Evolutionary conservation across 2,888 invertebrate species (phyloP).

Genomic region (Drosophila atripex): DNA sequence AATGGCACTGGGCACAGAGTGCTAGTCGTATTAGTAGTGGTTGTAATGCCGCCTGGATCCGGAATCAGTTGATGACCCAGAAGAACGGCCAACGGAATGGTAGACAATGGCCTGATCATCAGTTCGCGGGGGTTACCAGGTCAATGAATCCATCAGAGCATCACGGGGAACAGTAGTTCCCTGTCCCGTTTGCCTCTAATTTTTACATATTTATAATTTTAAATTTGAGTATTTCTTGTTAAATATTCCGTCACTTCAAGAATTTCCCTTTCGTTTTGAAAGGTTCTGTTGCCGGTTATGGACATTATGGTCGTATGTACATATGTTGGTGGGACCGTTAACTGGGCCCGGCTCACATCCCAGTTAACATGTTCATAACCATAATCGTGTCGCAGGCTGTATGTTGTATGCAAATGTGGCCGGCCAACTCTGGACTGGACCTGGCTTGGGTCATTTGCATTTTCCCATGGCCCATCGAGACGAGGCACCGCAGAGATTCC

Average conservation of each 20-base stretch:
- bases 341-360: background rate
- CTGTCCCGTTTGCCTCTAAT: too few species aligned
- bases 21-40: background rate
- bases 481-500: conserved; percentile 23
- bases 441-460: conserved; percentile 54
- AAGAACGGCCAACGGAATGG: conserved; percentile 9
- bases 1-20: conserved; percentile 13
- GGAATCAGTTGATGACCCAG: conserved; percentile 17
- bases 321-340: conserved; percentile 7
- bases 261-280: conserved; percentile 27
- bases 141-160: conserved; percentile 43
- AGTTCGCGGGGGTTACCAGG: conserved; percentile 39
- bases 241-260: background rate
- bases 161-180: too few species aligned
- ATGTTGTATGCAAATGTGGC: conserved; percentile 38
- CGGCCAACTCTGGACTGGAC: conserved; percentile 31
- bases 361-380: conserved; percentile 31
- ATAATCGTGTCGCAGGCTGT: conserved; percentile 11
- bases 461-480: conserved; percentile 52
- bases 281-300: too few species aligned
- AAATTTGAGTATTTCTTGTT: background rate
- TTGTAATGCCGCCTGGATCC: background rate
- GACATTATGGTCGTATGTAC: too few species aligned
- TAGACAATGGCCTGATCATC: conserved; percentile 36
- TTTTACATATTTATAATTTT: too few species aligned